Conservation (phyloP, 2,113 vertebrate species). For the Actenoides lindsayi region DNA sequence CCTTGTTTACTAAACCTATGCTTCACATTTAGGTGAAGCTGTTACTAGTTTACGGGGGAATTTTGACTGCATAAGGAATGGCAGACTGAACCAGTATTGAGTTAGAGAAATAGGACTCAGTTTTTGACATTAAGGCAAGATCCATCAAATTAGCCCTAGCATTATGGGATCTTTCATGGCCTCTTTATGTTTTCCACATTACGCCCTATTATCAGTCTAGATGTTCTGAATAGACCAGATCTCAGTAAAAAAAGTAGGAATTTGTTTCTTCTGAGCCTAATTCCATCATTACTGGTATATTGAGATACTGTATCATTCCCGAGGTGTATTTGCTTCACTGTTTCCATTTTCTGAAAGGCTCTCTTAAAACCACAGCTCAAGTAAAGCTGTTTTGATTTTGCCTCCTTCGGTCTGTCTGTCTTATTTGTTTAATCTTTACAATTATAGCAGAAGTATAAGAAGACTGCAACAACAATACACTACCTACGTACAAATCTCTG, state of each 20-base stretch:
- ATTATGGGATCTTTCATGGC: background rate
- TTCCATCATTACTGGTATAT: background rate
- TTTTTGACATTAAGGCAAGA: constrained; percentile 7
- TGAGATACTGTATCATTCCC: background rate
- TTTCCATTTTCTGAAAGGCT: constrained; percentile 44
- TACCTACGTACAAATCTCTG: background rate
- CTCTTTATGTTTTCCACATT: constrained; percentile 36
- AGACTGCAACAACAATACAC: background rate
- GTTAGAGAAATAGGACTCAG: constrained; percentile 6
- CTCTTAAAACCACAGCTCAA: background rate
- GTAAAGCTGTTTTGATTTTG: constrained; percentile 13
- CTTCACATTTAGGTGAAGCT: background rate
- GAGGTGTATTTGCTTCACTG: constrained; percentile 33
- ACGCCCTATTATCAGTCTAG: constrained; percentile 26
- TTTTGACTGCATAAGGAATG: background rate
- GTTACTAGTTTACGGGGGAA: background rate
- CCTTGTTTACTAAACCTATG: constrained; percentile 8
- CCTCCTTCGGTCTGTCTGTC: constrained; percentile 2
- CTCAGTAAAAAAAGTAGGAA: background rate
- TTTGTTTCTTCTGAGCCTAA: background rate
- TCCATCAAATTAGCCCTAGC: constrained; percentile 30
- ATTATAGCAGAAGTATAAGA: background rate
- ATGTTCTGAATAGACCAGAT: background rate
- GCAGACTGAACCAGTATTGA: background rate
- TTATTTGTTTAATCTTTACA: constrained; percentile 37